Evolutionary conservation across 2,888 invertebrate species (phyloP), one percentile per base, ranked within the genome.

Genomic region (Oscheius sp.): DNA sequence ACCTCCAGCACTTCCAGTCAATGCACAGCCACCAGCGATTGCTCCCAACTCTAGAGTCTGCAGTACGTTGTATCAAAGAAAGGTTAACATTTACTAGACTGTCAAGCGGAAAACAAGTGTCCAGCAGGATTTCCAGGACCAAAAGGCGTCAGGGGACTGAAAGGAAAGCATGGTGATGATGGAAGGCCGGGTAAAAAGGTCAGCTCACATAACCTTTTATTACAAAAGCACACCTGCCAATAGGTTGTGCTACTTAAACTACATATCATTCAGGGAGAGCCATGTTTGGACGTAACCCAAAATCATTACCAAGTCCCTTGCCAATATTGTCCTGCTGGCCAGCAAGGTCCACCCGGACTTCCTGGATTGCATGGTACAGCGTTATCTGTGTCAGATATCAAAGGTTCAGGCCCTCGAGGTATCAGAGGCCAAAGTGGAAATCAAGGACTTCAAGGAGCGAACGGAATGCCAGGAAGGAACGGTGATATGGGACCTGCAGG

Each of bases 281-380:
- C 53, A 35, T 68, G 68, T 68, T 33, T n/a, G 21, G 42, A 68
- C 53, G 55, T 53, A n/a, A 48, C 47, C n/a, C 63, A 63, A 63
- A 37, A 63, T 10, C 50, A 48, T 63, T 32, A 21, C 29, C 63
- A 63, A 48, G 5, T 35, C 35, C 29, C 68, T 9, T 82, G 82
- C 60, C 75, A 74, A 47, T 78, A 79, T 35, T 82, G 82, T 50
- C 82, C 82, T 3, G 76, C 79, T 21, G 82, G 82, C 37, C 78
- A 79, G 51, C 76, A 75, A 75, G 82, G 82, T 1, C 70, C 76
- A 21, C 77, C 80, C 1, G 82, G 82, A 29, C 21, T 74, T 4
- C 57, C 73, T 1, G 82, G 82, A 47, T 60, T 37, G 35, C 73
- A 10, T 76, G 82, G 73, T 72, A 42, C 42, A 42, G 7, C 42